Evolutionary conservation across 2,888 invertebrate species (phyloP), one percentile per base, ranked within the genome.

Genomic region (Platycheirus rosarum): DNA sequence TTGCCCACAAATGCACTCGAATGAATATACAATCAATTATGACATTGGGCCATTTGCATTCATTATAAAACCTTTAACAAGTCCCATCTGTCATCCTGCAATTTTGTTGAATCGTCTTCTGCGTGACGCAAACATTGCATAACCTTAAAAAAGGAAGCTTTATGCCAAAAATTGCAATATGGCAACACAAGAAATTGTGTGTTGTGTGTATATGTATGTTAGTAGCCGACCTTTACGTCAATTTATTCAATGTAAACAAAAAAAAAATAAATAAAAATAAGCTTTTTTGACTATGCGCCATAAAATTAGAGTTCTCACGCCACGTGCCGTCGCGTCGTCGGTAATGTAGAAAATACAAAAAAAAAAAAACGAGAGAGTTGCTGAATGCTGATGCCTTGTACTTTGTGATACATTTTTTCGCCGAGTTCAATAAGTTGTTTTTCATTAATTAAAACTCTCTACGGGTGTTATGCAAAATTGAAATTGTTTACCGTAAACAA

Each of bases 41-140:
- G 68, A 75, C 74, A 79, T 35, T 65, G 40, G 26, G 75, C 65
- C 51, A 75, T 79, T 75, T 75, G 70, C 69, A 69, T 80, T 70
- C 51, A 63, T 29, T 74, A 63, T 44, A 46, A 48, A 29, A 35
- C 32, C 16, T n/a, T 37, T 16, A 65, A 37, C 57, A 40, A 57
- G 1, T 0, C 37, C 51, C 18, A 49, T 48, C 40, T 48, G 44
- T 57, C 14, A 26, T 26, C 29, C 44, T 55, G n/a, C 32, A 46
- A n/a, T 40, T 16, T 51, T 75, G 42, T 44, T 44, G 29, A 4
- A 29, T 32, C 44, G 60, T 8, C 14, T 14, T 6, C 23, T 20
- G 35, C 35, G 26, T 80, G 80, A 70, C 80, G 75, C 42, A 80
- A 76, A 46, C 14, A 46, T 76, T 76, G 42, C 76, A 80, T 70